phyloP scores from a whole-genome alignment of 2,113 vertebrate species.

The Sebastes schlegelii region DNA sequence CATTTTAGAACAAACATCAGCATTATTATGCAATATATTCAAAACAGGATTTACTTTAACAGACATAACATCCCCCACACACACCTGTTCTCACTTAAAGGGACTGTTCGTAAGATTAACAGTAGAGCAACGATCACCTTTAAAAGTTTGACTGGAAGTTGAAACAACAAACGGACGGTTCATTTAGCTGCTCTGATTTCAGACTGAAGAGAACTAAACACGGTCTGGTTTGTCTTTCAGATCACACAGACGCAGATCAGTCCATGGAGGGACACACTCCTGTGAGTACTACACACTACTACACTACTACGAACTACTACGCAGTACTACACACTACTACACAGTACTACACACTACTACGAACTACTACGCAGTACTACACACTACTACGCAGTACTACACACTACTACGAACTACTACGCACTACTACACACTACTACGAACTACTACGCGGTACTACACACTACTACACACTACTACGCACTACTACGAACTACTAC shows the following conservation, averaged over 20 bases:
- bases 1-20: no score
- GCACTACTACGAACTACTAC: neutral
- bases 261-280: conserved; percentile 84
- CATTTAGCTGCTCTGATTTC: no score
- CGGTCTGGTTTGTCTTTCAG: conserved; percentile 54
- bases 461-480: neutral
- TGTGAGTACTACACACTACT: conserved; percentile 64
- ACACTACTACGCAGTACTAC: neutral
- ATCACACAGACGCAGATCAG: conserved; percentile 84
- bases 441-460: no score
- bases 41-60: no score
- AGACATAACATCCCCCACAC: no score
- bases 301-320: neutral
- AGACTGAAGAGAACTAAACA: neutral
- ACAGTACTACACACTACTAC: neutral
- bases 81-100: no score
- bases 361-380: neutral
- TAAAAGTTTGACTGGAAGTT: no score
- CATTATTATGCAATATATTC: no score
- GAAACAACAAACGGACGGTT: no score
- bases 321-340: neutral
- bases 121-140: no score
- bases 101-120: no score
- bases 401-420: neutral
- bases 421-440: neutral